Conservation (phyloP, 35 echinoderm and acorn worm species). For the Diadema setosum region DNA sequence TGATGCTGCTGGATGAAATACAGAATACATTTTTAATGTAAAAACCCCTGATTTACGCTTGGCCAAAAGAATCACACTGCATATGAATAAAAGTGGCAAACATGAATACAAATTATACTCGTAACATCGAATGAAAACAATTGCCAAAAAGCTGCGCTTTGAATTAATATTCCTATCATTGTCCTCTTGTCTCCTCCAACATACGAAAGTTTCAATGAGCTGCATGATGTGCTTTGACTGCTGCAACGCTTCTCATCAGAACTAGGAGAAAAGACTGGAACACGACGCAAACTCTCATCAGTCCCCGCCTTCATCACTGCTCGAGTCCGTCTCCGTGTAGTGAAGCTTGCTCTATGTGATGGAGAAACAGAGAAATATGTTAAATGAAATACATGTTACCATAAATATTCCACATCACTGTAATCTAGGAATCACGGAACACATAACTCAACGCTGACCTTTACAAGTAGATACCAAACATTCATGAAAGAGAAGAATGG, state of each 20-base stretch:
- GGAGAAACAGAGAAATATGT: not conserved
- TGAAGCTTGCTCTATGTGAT: constrained; percentile 30
- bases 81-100: too few relatives aligned
- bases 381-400: not conserved
- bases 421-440: too few relatives aligned
- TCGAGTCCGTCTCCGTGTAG: constrained; percentile 46
- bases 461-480: too few relatives aligned
- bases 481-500: too few relatives aligned
- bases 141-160: too few relatives aligned
- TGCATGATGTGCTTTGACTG: not conserved
- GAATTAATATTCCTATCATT: not conserved
- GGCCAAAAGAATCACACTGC: too few relatives aligned
- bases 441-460: too few relatives aligned
- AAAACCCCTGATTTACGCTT: too few relatives aligned
- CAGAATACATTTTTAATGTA: too few relatives aligned
- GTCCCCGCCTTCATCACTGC: constrained; percentile 46
- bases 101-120: too few relatives aligned
- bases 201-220: not conserved
- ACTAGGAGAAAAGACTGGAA: not conserved
- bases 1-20: too few relatives aligned
- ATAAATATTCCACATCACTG: not conserved
- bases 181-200: not conserved
- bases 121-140: too few relatives aligned
- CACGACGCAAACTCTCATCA: not conserved
- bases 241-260: not conserved